These are phyloP conservation scores for Sphaerodactylus townsendi DNA, from an alignment of 2,113 vertebrate genomes.

Conservation along the genomic window DNA sequence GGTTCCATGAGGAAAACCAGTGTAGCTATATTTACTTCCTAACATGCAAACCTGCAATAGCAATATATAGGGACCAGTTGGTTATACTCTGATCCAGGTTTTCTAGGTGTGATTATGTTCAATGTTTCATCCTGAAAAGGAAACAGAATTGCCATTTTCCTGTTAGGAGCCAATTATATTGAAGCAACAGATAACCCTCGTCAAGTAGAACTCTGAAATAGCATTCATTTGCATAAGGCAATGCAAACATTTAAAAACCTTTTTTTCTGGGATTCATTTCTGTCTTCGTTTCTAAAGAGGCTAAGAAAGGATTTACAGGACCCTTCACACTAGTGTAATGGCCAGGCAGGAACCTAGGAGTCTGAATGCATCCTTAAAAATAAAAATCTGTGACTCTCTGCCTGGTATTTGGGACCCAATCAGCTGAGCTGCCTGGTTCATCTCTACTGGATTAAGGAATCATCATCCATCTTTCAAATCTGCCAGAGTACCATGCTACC, in stretches of 20 bases:
- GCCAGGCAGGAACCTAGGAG: neutral
- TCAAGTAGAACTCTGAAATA: constrained; percentile 14
- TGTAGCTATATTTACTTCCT: fast-evolving
- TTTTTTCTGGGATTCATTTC: too few species aligned
- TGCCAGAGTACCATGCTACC: neutral
- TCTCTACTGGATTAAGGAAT: neutral
- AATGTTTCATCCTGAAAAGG: neutral
- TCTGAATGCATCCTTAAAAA: neutral
- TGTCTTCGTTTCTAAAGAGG: too few species aligned
- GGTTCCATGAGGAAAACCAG: fast-evolving
- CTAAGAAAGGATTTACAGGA: neutral
- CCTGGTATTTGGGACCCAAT: neutral
- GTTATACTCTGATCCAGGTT: fast-evolving
- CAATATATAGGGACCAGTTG: fast-evolving
- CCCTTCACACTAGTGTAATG: neutral
- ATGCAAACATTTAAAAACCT: too few species aligned
- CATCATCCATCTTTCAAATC: neutral
- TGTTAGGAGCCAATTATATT: neutral
- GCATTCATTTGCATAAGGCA: fast-evolving
- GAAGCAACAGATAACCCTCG: constrained; percentile 15
- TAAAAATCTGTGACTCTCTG: neutral
- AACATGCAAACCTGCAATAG: fast-evolving
- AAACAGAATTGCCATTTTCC: constrained; percentile 20
- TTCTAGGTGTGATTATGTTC: fast-evolving
- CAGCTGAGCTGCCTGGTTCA: neutral